Conservation (phyloP, 2,888 invertebrate genomes). For the Tinea trinotella region DNA sequence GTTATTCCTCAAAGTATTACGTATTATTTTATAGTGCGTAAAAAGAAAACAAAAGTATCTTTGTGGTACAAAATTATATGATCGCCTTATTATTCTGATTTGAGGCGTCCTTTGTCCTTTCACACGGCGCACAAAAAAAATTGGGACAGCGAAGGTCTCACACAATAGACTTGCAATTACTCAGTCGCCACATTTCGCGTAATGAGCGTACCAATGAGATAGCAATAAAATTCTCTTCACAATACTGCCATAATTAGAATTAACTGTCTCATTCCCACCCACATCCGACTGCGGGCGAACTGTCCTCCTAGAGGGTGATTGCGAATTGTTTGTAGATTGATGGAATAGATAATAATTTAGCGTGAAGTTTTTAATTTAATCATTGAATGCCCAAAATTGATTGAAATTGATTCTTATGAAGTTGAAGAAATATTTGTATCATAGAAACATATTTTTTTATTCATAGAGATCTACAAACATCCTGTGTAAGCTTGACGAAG, state of each 20-base stretch:
- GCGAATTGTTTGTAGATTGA: background rate
- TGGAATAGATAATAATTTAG: background rate
- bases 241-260: slow-evolving; percentile 68
- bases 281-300: slow-evolving; percentile 39
- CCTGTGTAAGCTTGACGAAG: slow-evolving; percentile 4
- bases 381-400: no score
- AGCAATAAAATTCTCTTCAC: slow-evolving; percentile 66
- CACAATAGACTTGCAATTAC: slow-evolving; percentile 63
- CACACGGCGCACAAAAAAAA: slow-evolving; percentile 39
- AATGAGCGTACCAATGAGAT: slow-evolving; percentile 67
- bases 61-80: no score
- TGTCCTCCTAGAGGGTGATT: background rate
- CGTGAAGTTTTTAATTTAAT: background rate
- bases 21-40: no score
- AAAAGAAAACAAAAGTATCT: no score
- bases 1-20: no score
- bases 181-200: slow-evolving; percentile 32
- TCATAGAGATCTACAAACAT: background rate
- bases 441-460: no score
- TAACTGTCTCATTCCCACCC: slow-evolving; percentile 66
- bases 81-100: no score
- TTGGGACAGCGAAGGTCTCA: slow-evolving; percentile 28
- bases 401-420: no score
- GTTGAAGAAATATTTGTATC: no score
- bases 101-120: slow-evolving; percentile 26